Evolutionary conservation across 2,113 vertebrate genomes (phyloP).

Genomic region (Ochotona curzoniae): DNA sequence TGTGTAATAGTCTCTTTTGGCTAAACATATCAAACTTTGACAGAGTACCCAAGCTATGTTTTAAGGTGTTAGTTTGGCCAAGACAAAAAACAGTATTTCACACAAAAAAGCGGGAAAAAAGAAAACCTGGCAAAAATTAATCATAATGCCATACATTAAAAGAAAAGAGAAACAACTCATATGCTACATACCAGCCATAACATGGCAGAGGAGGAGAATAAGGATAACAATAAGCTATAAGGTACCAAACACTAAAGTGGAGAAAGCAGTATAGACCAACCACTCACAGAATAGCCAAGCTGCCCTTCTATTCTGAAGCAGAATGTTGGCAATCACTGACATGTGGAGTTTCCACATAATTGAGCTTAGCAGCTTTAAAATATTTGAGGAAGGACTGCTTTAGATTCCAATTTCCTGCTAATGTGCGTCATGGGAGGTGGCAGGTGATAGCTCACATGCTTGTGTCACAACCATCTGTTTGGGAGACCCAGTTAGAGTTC

Average conservation of each 20-base stretch:
- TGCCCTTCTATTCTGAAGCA: not conserved
- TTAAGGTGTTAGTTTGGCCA: not conserved
- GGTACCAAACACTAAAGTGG: not conserved
- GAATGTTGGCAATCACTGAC: not conserved
- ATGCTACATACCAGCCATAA: not conserved
- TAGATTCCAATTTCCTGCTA: too few species aligned
- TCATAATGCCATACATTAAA: not conserved
- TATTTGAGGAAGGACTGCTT: not conserved
- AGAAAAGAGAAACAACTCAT: not conserved
- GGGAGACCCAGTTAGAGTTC: too few species aligned
- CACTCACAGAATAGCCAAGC: not conserved
- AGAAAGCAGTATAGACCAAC: not conserved
- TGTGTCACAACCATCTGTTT: too few species aligned
- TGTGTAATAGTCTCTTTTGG: not conserved
- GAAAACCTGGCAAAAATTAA: not conserved
- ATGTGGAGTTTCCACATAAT: not conserved
- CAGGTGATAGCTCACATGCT: not conserved
- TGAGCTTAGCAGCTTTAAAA: not conserved
- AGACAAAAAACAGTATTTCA: slow-evolving; percentile 23
- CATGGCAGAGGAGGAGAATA: not conserved
- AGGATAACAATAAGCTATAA: not conserved
- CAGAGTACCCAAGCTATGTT: not conserved
- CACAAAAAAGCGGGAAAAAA: slow-evolving; percentile 3
- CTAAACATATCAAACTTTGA: not conserved
- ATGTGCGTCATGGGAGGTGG: too few species aligned